phyloP scores from a whole-genome alignment of 2,113 vertebrate genomes.

The Psophia crepitans region DNA sequence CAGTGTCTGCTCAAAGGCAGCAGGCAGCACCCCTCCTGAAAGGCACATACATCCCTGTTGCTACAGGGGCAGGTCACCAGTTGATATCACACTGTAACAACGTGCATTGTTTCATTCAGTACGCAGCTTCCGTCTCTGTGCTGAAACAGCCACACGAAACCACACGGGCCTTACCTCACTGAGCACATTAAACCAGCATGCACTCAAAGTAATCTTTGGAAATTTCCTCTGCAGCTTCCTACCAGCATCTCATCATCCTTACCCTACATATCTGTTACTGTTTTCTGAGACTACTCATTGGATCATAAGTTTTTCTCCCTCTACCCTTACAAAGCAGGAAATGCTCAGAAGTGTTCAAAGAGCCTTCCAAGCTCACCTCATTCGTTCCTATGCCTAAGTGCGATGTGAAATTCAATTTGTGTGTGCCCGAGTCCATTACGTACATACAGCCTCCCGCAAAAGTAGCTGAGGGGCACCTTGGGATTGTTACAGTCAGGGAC shows the following conservation, averaged over 20 bases:
- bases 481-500: neutral
- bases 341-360: neutral
- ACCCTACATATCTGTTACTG: neutral
- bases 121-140: rapidly evolving
- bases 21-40: neutral
- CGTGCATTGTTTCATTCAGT: neutral
- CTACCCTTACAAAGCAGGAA: neutral
- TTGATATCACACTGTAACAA: neutral
- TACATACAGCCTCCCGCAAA: neutral
- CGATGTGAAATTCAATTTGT: neutral
- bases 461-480: neutral
- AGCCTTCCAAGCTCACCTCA: neutral
- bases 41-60: neutral
- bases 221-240: neutral
- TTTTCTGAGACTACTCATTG: neutral
- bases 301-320: neutral
- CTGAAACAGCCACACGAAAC: neutral
- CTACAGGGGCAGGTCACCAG: neutral
- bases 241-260: neutral
- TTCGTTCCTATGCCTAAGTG: neutral
- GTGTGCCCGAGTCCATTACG: neutral
- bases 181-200: neutral
- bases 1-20: neutral
- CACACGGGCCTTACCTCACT: neutral
- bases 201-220: neutral